These are phyloP conservation scores for Eira barbara DNA, from an alignment of 2,113 vertebrate genomes.

Conservation along the genomic window DNA sequence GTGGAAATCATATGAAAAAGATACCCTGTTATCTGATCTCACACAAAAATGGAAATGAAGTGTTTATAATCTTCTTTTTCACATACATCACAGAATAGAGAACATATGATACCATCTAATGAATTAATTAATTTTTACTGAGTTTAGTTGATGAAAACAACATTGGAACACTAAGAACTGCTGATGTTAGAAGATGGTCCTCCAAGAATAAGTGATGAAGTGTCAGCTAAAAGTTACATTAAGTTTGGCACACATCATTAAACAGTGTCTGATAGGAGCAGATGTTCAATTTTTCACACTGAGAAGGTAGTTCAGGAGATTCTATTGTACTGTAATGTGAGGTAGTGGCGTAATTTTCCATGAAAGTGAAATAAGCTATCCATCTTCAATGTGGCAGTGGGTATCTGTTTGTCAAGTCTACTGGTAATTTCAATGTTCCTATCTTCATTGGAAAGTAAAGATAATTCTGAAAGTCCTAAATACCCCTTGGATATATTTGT, in stretches of 20 bases:
- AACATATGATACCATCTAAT: constrained; percentile 47
- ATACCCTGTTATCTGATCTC: background rate
- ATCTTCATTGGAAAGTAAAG: background rate
- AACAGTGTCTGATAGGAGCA: constrained; percentile 53
- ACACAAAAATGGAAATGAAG: background rate
- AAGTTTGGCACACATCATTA: constrained; percentile 65
- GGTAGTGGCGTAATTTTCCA: constrained; percentile 25
- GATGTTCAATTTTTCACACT: constrained; percentile 64
- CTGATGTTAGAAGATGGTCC: background rate
- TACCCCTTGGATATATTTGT: background rate
- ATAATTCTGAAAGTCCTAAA: background rate
- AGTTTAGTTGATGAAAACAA: background rate
- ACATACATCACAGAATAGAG: background rate
- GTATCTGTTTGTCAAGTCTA: constrained; percentile 16
- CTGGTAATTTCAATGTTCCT: background rate
- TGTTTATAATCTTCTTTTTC: background rate
- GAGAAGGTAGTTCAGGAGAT: constrained; percentile 46
- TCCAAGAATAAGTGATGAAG: background rate
- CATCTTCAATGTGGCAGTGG: constrained; percentile 11
- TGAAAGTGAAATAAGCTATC: constrained; percentile 52
- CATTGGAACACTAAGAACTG: background rate
- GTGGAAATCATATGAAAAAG: background rate
- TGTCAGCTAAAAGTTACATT: constrained; percentile 60
- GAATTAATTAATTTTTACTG: constrained; percentile 2
- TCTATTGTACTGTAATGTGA: constrained; percentile 40